Evolutionary conservation across 2,113 vertebrate genomes (phyloP).

Genomic region (Pseudopipra pipra): DNA sequence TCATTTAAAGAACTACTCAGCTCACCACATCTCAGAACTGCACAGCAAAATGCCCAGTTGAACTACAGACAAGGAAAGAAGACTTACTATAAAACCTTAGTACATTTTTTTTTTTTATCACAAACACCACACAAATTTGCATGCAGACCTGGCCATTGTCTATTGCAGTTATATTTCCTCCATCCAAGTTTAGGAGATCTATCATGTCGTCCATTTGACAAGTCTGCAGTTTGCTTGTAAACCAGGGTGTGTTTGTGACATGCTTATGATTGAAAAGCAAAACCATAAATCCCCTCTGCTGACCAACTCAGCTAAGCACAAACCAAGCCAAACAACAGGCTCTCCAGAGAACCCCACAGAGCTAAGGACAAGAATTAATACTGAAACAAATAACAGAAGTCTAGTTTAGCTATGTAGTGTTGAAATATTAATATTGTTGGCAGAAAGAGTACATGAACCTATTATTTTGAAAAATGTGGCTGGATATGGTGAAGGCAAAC

Average conservation of each 20-base stretch:
- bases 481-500: background rate
- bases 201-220: background rate
- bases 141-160: fast-evolving
- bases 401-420: background rate
- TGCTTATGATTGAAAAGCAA: background rate
- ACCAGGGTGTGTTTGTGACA: background rate
- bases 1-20: background rate
- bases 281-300: background rate
- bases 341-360: background rate
- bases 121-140: background rate
- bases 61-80: background rate
- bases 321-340: background rate
- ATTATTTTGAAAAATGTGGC: background rate
- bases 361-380: background rate
- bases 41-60: background rate
- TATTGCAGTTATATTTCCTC: background rate
- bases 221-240: background rate
- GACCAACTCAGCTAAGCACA: background rate
- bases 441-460: background rate
- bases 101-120: background rate
- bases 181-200: background rate
- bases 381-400: constrained; percentile 4
- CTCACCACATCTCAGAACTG: background rate
- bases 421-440: constrained; percentile 51
- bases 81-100: background rate